phyloP scores from a whole-genome alignment of 2,888 invertebrate genomes.

The Erannis defoliaria region DNA sequence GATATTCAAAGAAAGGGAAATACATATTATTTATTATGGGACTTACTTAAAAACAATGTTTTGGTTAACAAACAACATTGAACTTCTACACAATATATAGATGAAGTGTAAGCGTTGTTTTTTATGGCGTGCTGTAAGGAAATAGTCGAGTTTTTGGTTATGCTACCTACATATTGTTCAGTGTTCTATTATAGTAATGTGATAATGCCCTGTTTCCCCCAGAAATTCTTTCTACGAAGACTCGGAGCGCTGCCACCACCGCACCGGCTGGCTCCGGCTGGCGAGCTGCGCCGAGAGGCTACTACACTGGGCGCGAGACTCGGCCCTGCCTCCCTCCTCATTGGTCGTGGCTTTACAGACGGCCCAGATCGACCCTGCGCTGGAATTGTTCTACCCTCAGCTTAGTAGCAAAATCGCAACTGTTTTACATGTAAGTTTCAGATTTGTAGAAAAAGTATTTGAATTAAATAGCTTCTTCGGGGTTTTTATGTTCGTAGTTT shows the following conservation, averaged over 20 bases:
- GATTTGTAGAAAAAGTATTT: background rate
- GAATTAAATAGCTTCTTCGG: no score
- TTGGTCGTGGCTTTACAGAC: conserved; percentile 64
- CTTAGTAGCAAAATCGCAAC: conserved; percentile 57
- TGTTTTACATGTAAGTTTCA: conserved; percentile 61
- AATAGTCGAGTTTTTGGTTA: background rate
- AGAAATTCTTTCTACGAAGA: conserved; percentile 68
- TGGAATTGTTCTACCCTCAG: conserved; percentile 70
- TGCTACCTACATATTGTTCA: background rate
- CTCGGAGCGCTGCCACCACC: conserved; percentile 57
- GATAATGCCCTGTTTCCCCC: conserved; percentile 7
- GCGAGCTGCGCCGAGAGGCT: conserved; percentile 59
- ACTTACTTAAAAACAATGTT: no score
- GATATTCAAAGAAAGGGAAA: no score
- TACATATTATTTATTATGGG: no score
- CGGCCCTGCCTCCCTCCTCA: conserved; percentile 68
- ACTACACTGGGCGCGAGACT: conserved; percentile 66
- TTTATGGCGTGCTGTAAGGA: no score
- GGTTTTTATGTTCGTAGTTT: no score
- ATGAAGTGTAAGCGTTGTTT: no score
- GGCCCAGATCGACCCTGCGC: conserved; percentile 71
- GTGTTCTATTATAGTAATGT: background rate
- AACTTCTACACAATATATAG: no score
- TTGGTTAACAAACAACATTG: no score
- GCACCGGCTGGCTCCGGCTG: conserved; percentile 71